phyloP scores from a whole-genome alignment of 2,113 vertebrate species.

The Lagopus leucura region DNA sequence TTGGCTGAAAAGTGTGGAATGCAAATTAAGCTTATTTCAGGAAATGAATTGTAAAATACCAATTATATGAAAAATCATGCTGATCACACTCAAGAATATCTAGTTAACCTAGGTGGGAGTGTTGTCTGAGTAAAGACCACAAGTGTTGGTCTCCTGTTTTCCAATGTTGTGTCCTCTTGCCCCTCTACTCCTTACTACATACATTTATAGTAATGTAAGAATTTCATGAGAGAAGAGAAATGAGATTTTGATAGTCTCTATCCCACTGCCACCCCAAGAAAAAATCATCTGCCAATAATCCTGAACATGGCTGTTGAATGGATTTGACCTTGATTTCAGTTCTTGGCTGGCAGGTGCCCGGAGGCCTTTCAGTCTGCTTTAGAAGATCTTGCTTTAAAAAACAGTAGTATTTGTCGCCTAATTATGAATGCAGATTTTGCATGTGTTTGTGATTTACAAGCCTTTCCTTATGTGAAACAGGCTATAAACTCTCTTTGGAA shows the following conservation, averaged over 20 bases:
- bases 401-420: slow-evolving; percentile 43
- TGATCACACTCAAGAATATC: not conserved
- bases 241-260: not conserved
- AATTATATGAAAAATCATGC: not conserved
- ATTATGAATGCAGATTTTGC: slow-evolving; percentile 64
- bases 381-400: slow-evolving; percentile 36
- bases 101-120: not conserved
- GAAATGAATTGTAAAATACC: not conserved
- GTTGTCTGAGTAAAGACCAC: not conserved
- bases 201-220: not conserved
- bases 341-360: slow-evolving; percentile 56
- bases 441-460: slow-evolving; percentile 61
- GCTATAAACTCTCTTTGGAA: slow-evolving; percentile 46
- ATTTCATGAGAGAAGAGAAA: slow-evolving; percentile 6
- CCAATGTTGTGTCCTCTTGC: not conserved
- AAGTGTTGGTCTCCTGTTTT: not conserved
- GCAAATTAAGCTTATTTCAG: not conserved
- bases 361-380: slow-evolving; percentile 53
- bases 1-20: not conserved
- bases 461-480: slow-evolving; percentile 34
- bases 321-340: slow-evolving; percentile 43
- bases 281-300: slow-evolving; percentile 25
- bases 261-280: not conserved
- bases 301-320: not conserved
- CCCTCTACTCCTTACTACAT: not conserved